These are phyloP conservation scores for Parazoanthus atlanticus DNA, from an alignment of 92 coral and sea anemone genomes.

Conservation along the genomic window DNA sequence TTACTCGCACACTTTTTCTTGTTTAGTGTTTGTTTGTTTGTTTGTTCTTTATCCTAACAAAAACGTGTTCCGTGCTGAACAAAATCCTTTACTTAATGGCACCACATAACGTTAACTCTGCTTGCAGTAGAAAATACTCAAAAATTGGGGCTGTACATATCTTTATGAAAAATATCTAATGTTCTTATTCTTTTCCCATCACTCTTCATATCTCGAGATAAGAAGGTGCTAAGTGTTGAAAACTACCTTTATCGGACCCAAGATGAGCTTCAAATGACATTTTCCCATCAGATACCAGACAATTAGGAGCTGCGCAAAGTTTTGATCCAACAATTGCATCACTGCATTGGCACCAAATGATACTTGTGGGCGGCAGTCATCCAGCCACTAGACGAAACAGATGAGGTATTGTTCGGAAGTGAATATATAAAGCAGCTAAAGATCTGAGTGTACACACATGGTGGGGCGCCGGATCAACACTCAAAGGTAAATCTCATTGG, in stretches of 20 bases:
- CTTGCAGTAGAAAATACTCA: background rate
- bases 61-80: background rate
- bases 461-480: background rate
- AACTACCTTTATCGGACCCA: slow-evolving; percentile 11
- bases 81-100: background rate
- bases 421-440: slow-evolving; percentile 4
- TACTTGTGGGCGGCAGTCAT: slow-evolving; percentile 23
- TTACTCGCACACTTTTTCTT: background rate
- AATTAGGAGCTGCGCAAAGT: slow-evolving; percentile 42
- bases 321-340: slow-evolving; percentile 43
- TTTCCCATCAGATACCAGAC: slow-evolving; percentile 48
- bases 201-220: slow-evolving; percentile 39
- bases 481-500: background rate
- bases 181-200: slow-evolving; percentile 32
- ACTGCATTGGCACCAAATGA: slow-evolving; percentile 37
- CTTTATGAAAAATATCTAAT: background rate
- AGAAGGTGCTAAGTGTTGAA: slow-evolving; percentile 39
- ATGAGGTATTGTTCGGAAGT: slow-evolving; percentile 24
- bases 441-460: background rate
- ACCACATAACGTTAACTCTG: background rate
- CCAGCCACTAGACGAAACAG: slow-evolving; percentile 18
- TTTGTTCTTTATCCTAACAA: background rate
- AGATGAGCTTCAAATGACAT: slow-evolving; percentile 49
- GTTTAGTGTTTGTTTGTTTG: background rate
- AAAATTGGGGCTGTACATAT: background rate